Percentiles rank a stretch among this genome's conserved stretches.
Evolutionary conservation across 2,797 vertebrate species (phyloP).

Genomic region (Amphiprion clarkii): DNA sequence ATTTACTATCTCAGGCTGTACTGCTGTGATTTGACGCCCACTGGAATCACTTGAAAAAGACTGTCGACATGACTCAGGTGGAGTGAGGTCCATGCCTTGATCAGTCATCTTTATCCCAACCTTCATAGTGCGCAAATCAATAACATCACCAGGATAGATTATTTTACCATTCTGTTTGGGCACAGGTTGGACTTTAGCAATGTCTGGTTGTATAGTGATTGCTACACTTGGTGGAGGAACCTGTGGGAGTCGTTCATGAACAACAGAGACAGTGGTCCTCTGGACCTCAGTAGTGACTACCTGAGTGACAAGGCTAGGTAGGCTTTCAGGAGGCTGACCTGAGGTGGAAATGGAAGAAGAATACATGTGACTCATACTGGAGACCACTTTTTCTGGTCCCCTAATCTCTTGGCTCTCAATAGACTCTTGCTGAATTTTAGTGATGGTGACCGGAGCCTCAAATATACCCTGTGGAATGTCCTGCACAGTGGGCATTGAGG

Average conservation of each 20-base stretch:
- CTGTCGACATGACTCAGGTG: conserved; percentile 87
- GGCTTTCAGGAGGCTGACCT: conserved; percentile 79
- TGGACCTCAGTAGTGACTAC: conserved; percentile 88
- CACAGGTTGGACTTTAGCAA: conserved; percentile 78
- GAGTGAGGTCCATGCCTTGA: conserved; percentile 93
- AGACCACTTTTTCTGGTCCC: conserved; percentile 85
- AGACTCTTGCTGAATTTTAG: conserved; percentile 83
- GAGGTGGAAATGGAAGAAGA: conserved; percentile 87
- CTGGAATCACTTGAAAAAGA: conserved; percentile 81
- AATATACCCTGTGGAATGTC: conserved; percentile 65
- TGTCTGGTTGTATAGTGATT: conserved; percentile 85
- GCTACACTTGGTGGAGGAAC: conserved; percentile 82
- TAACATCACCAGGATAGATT: conserved; percentile 88
- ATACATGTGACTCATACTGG: conserved; percentile 88
- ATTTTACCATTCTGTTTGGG: conserved; percentile 90
- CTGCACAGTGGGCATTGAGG: conserved; percentile 61
- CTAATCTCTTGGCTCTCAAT: conserved; percentile 86
- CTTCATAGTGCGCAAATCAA: conserved; percentile 95
- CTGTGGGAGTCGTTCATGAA: conserved; percentile 85
- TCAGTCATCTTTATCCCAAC: conserved; percentile 87
- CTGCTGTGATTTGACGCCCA: conserved; percentile 90
- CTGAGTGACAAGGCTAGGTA: conserved; percentile 86
- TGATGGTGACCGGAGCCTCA: conserved; percentile 83
- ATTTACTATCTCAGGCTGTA: conserved; percentile 95
- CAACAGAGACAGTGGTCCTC: conserved; percentile 87